Percentiles rank a stretch among this genome's conserved stretches.
These are phyloP conservation scores for Aleiodes leptofemur DNA, from an alignment of 2,888 invertebrate species.

Conservation along the genomic window DNA sequence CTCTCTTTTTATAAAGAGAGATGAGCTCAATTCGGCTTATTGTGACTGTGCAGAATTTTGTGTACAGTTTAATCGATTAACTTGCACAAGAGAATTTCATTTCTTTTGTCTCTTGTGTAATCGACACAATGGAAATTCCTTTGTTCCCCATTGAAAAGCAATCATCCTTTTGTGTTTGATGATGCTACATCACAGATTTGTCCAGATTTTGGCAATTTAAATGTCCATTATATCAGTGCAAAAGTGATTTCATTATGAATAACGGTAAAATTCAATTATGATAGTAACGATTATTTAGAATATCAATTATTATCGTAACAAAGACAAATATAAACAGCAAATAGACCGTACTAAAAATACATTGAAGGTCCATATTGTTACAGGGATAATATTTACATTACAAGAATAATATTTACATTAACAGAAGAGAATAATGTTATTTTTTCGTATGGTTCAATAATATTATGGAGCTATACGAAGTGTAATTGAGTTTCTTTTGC, in stretches of 20 bases:
- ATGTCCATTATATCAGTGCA: no score
- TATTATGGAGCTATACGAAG: conserved; percentile 6
- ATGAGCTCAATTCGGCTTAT: conserved; percentile 8
- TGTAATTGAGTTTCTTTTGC: not conserved
- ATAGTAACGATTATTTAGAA: no score
- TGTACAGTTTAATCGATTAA: conserved; percentile 31
- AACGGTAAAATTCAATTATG: no score
- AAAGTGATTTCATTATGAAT: no score
- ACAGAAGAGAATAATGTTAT: conserved; percentile 4
- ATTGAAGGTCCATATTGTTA: not conserved
- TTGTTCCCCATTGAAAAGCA: conserved; percentile 7
- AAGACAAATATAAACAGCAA: no score
- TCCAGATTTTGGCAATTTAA: no score
- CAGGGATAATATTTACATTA: conserved; percentile 16
- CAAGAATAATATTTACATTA: conserved; percentile 18
- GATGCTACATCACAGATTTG: not conserved
- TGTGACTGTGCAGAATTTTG: conserved; percentile 34
- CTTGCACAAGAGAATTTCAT: conserved; percentile 14
- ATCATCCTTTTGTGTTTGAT: not conserved
- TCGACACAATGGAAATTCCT: conserved; percentile 19
- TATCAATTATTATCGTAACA: no score
- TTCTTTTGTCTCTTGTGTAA: conserved; percentile 33
- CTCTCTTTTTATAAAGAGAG: not conserved
- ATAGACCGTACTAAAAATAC: no score
- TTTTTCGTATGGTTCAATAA: conserved; percentile 6